Conservation (phyloP, 2,113 vertebrate species). For the Myiopsitta monachus region DNA sequence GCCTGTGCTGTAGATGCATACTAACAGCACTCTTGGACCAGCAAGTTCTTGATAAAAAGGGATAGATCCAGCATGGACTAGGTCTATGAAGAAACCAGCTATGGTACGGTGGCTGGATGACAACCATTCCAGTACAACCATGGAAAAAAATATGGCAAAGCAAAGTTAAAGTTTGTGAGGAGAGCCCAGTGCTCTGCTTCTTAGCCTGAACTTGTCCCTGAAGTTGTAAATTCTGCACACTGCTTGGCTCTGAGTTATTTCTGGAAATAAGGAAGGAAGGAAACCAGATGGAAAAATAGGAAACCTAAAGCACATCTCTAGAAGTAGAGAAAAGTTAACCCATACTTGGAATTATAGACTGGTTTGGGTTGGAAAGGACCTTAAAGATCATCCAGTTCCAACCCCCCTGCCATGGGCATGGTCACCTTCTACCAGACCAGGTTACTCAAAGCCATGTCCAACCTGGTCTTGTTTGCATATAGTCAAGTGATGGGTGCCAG, state of each 20-base stretch:
- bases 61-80: neutral
- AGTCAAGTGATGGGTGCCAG: neutral
- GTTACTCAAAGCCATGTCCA: neutral
- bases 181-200: neutral
- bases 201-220: neutral
- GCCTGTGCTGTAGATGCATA: neutral
- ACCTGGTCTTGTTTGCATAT: neutral
- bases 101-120: neutral
- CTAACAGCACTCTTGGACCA: neutral
- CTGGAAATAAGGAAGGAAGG: neutral
- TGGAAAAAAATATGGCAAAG: neutral
- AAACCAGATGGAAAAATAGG: neutral
- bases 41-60: neutral
- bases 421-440: neutral
- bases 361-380: neutral
- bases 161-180: neutral
- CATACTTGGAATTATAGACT: neutral
- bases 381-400: neutral
- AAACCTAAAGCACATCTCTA: neutral
- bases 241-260: neutral
- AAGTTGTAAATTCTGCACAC: neutral
- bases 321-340: neutral
- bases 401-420: neutral
- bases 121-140: neutral
- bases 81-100: neutral